Evolutionary conservation across 2,888 invertebrate species (phyloP), one percentile per base, ranked within the genome.

Genomic region (Sturmia bella): DNA sequence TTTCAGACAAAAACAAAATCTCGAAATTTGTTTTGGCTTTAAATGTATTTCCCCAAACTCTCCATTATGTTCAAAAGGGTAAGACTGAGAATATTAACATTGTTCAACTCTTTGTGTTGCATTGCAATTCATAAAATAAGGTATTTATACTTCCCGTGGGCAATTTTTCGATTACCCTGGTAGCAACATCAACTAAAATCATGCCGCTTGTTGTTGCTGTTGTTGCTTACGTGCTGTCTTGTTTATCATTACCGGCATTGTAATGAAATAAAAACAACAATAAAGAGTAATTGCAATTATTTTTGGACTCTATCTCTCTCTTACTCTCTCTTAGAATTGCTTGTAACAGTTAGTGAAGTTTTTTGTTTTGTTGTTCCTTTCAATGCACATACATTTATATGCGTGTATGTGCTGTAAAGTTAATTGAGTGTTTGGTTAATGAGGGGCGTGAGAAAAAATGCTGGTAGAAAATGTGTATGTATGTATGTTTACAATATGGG

Each of bases 221-320:
- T 43, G n/a, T 59, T 50, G 15, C 13, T 37, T 41, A 41, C 6
- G 19, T 41, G 17, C 17, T 43, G n/a, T 7, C 48, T 73, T 48
- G n/a, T 41, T 56, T 57, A n/a, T 27, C 66, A 37, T 48, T 61
- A 52, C 79, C 79, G 79, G 79, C 79, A 69, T 80, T 48, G 41
- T 50, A 11, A 48, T 57, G 17, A 39, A 66, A 39, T 24, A 64
- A 66, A 0, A 70, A 45, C 45, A 57, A 66, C 12, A 41, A 48
- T 0, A 56, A 17, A 4, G 39, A 39, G 9, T 32, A 32, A 32
- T 32, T 32, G 32, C 9, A 32, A 9, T 32, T 32, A 32, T 32
- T 32, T 32, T 7, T 32, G 6, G 1, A 32, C 32, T 32, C 32
- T 32, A n/a, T n/a, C n/a, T n/a, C n/a, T n/a, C n/a, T n/a, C n/a